Percentiles rank a stretch among this genome's conserved stretches.
These are phyloP conservation scores for Zootermopsis nevadensis DNA, from an alignment of 2,888 invertebrate genomes.

Conservation along the genomic window DNA sequence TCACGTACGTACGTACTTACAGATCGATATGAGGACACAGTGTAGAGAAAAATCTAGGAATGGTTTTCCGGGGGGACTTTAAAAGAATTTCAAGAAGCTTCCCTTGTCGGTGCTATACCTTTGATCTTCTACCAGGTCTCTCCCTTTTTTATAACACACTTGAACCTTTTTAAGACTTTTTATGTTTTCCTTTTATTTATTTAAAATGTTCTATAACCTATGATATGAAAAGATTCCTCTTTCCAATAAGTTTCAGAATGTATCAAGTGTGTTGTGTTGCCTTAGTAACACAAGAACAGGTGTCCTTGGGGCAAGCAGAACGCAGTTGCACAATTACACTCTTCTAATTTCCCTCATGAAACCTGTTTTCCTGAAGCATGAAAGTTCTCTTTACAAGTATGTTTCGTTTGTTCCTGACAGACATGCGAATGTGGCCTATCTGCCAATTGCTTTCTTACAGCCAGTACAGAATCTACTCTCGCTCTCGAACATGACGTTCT, in stretches of 20 bases:
- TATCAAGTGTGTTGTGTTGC: not conserved
- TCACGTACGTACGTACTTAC: no score
- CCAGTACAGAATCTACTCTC: no score
- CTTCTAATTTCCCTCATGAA: no score
- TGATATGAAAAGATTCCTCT: conserved; percentile 22
- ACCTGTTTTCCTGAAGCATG: no score
- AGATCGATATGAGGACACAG: not conserved
- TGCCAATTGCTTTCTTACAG: no score
- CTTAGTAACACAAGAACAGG: no score
- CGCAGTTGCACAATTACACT: no score
- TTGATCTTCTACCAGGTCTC: conserved; percentile 22
- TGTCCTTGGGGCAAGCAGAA: no score
- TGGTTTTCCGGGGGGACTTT: conserved; percentile 4
- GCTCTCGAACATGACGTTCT: no score
- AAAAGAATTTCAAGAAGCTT: conserved; percentile 27
- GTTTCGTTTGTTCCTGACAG: no score
- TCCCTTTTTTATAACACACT: not conserved
- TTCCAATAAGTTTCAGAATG: conserved; percentile 24
- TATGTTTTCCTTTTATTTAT: conserved; percentile 3
- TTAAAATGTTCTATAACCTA: conserved; percentile 15
- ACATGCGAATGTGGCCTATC: no score
- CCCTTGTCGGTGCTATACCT: conserved; percentile 17
- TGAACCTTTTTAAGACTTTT: conserved; percentile 7
- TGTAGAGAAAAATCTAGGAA: not conserved
- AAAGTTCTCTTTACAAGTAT: no score